Base-by-base conservation (phyloP, 2,113 vertebrate species). In the Phalacrocorax brasilianus region DNA sequence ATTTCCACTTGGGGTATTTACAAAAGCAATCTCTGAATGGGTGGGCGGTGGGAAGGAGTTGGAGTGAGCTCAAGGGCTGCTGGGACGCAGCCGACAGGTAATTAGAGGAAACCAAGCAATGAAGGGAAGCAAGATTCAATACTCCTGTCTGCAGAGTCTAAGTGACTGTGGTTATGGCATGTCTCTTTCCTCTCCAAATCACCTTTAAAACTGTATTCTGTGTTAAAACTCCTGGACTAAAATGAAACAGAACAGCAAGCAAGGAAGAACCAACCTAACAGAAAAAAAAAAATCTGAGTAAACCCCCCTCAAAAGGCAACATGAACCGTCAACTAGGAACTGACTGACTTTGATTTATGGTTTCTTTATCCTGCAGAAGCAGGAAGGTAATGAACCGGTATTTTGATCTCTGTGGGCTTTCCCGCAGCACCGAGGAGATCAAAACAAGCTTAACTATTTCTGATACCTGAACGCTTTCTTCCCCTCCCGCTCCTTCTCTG, bases 281-380 rank as follows among this genome's bases (percentile, higher is more conserved):
- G 42, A 68, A 67, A 61, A 44, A 44, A 45, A 45, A 45, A 45
- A 53, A 71, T 20, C 62, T 5, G 47, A 68, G 52, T 13, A 68
- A 80, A 49, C 35, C 42, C 40, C 33, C 42, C 72, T 52, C 24
- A 16, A 38, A 96, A 92, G 92, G 89, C 91, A 86, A 22, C 9
- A 1, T 1, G 16, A 90, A 14, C 55, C 4, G 5, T 66, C 82
- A 91, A 75, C 87, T 12, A 18, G 81, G 67, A 66, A 47, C 84
- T 24, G 59, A 32, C 59, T 35, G 82, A 20, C 32, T 52, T 44
- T 83, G 95, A 83, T 87, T 85, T 67, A 77, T 21, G 42, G 85
- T 79, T 96, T 95, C 87, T 94, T 94, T 95, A 66, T 61, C 92
- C 80, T 88, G 70, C 53, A 65, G 95, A 92, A 85, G 53, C 88